Conservation (phyloP, 2,797 vertebrate genomes). For the Mycteria americana region DNA sequence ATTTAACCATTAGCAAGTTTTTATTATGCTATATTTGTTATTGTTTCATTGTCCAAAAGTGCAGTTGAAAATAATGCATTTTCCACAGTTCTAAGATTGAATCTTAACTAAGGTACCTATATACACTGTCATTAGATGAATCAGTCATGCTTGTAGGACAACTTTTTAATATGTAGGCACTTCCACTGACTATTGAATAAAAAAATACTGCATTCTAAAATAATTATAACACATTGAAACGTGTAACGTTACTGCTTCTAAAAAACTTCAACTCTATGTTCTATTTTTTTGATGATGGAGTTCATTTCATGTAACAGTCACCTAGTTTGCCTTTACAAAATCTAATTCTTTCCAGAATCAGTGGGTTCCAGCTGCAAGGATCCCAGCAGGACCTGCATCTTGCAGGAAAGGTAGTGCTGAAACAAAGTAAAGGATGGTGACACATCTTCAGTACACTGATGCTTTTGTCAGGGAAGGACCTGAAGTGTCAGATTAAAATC, state of each 20-base stretch:
- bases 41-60: neutral
- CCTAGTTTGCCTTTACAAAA: neutral
- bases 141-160: neutral
- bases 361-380: neutral
- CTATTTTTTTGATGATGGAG: neutral
- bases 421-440: neutral
- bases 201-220: neutral
- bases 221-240: neutral
- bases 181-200: neutral
- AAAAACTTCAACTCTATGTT: neutral
- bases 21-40: neutral
- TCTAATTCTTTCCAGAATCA: neutral
- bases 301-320: neutral
- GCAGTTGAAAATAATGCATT: neutral
- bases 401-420: neutral
- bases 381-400: neutral
- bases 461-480: neutral
- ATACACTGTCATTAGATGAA: neutral
- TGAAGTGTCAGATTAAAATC: neutral
- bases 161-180: neutral
- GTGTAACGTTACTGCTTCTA: neutral
- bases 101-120: neutral
- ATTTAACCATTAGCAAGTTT: neutral
- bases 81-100: neutral
- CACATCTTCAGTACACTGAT: neutral